These are phyloP conservation scores for Lamproptera curius DNA, from an alignment of 2,888 invertebrate genomes.

Conservation along the genomic window DNA sequence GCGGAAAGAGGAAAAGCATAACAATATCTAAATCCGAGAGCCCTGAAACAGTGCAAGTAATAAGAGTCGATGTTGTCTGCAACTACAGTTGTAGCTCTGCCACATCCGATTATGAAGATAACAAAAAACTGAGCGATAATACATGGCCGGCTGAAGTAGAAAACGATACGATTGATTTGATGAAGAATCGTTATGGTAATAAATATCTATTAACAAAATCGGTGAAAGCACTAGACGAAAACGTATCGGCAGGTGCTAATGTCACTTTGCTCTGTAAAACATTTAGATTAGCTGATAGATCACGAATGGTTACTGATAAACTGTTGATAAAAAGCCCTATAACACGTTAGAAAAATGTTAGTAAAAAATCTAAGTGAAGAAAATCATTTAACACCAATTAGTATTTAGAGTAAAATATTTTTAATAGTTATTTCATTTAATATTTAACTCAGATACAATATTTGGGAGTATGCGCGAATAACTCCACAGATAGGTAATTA, in stretches of 20 bases:
- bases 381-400: too few species aligned
- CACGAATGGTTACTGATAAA: conserved; percentile 27
- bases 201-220: conserved; percentile 64
- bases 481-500: too few species aligned
- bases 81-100: conserved; percentile 44
- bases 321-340: conserved; percentile 6
- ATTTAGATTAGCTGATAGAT: conserved; percentile 55
- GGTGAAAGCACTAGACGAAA: conserved; percentile 59
- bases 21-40: conserved; percentile 66
- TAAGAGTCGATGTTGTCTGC: conserved; percentile 70
- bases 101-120: conserved; percentile 44
- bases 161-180: conserved; percentile 35
- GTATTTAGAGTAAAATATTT: too few species aligned
- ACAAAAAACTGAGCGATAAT: conserved; percentile 30
- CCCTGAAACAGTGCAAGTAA: conserved; percentile 69
- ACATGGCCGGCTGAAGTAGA: conserved; percentile 24
- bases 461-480: too few species aligned
- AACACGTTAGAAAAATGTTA: too few species aligned
- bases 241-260: conserved; percentile 57
- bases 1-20: conserved; percentile 61
- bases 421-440: too few species aligned
- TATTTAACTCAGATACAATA: too few species aligned
- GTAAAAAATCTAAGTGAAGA: too few species aligned
- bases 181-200: conserved; percentile 44
- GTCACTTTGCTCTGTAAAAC: conserved; percentile 70